phyloP scores from a whole-genome alignment of 2,888 invertebrate species.

The Lysandra coridon region DNA sequence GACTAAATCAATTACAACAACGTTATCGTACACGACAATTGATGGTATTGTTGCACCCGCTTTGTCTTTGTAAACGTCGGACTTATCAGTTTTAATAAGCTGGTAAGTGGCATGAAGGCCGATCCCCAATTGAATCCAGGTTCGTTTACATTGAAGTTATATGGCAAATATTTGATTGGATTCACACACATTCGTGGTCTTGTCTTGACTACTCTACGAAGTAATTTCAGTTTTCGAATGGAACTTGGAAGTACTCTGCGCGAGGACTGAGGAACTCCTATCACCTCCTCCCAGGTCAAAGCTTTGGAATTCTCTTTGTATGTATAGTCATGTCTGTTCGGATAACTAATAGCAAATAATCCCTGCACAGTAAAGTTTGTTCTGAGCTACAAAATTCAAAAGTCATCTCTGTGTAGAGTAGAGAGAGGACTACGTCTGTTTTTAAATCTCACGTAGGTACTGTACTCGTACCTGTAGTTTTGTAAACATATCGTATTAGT shows the following conservation, averaged over 20 bases:
- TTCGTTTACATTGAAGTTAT: neutral
- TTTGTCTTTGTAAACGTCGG: neutral
- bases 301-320: neutral
- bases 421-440: neutral
- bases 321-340: neutral
- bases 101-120: neutral
- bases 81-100: neutral
- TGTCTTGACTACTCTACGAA: no score
- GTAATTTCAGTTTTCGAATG: no score
- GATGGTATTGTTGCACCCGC: slow-evolving; percentile 26
- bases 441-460: neutral
- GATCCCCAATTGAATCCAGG: neutral
- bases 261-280: neutral
- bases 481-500: slow-evolving; percentile 18
- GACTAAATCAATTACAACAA: slow-evolving; percentile 17
- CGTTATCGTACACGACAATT: slow-evolving; percentile 7
- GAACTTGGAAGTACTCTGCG: neutral
- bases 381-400: neutral
- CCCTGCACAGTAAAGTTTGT: neutral
- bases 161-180: neutral
- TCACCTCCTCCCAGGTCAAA: neutral
- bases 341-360: neutral
- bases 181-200: neutral
- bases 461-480: neutral
- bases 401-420: neutral